These are phyloP conservation scores for Lepidiolamprologus cunningtoni DNA, from an alignment of 2,113 vertebrate genomes.

Conservation along the genomic window DNA sequence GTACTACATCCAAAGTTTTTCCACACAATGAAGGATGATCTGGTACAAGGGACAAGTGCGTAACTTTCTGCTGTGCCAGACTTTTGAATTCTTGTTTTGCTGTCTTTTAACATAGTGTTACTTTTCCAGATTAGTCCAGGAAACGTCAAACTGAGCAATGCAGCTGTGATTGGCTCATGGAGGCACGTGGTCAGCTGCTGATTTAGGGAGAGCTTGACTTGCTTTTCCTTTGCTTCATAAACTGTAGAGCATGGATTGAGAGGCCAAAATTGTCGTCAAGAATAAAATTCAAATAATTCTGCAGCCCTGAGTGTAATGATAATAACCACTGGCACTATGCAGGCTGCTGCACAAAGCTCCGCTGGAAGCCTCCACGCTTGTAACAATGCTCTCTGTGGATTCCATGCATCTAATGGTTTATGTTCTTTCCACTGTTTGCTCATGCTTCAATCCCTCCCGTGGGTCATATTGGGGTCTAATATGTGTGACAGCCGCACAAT, in stretches of 20 bases:
- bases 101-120: background rate
- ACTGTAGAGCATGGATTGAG: background rate
- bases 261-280: background rate
- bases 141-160: background rate
- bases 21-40: background rate
- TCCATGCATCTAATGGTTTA: constrained; percentile 28
- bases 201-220: background rate
- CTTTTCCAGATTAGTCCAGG: background rate
- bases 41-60: background rate
- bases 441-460: constrained; percentile 15
- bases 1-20: background rate
- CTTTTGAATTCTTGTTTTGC: background rate
- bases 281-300: background rate
- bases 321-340: background rate
- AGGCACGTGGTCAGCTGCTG: background rate
- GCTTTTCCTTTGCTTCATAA: background rate
- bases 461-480: constrained; percentile 23
- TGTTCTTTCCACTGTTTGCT: constrained; percentile 28
- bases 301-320: background rate
- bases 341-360: background rate
- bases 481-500: constrained; percentile 15
- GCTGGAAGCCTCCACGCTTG: background rate
- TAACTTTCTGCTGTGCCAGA: background rate
- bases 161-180: background rate
- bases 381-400: background rate